Evolutionary conservation across 2,113 vertebrate genomes (phyloP), one percentile per base, ranked within the genome.

Genomic region (Porphyrio hochstetteri): DNA sequence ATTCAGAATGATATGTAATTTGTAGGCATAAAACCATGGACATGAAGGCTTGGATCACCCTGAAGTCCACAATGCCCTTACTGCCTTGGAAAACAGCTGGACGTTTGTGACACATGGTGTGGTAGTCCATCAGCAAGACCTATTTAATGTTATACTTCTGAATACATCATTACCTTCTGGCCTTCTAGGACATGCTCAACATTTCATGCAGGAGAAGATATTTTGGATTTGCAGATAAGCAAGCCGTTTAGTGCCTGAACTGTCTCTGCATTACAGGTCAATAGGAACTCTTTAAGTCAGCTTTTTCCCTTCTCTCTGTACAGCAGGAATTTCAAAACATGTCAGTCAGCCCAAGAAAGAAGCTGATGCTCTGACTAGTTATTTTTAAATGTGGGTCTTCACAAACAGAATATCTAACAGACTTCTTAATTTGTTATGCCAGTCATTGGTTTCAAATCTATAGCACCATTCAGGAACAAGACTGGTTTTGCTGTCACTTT

Each of bases 241-340:
- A 95, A 93, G 35, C 14, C 15, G 4, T 85, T 93, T 71, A 89
- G 67, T 71, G 76, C 61, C 70, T 72, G 83, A 68, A 94, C 96
- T 31, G 2, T 21, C 92, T 88, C 71, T 77, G 46, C 75, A 82
- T 96, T 94, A 92, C 38, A 92, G 90, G 91, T 95, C 93, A 97
- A 94, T 9, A 67, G 63, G 82, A 97, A 93, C 18, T 14, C 86
- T 95, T 94, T 59, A 90, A 90, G 71, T 97, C 94, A 96, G 95
- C 91, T 94, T 96, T 97, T 93, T 92, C 79, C 52, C 40, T 86
- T 86, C 72, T 95, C 69, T 92, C 71, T 63, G 72, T 55, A 86
- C 65, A 89, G 85, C 87, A 63, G 60, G 91, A 94, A 96, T 93
- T 95, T 97, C 89, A 96, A 97, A 97, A 97, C 64, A 92, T 88